phyloP scores from a whole-genome alignment of 2,797 vertebrate species.

The Coregonus ussuriensis region DNA sequence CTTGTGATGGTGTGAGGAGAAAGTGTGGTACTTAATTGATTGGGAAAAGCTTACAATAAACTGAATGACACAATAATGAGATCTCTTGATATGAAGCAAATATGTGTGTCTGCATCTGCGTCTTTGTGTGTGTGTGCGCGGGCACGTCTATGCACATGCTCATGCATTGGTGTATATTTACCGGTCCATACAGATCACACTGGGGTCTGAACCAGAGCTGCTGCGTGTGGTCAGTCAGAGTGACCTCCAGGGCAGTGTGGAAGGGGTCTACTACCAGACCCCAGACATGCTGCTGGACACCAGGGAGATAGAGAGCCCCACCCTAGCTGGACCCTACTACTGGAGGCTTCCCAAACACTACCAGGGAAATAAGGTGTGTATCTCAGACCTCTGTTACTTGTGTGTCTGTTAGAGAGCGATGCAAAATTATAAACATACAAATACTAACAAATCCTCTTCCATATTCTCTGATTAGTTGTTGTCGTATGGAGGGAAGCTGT shows the following conservation, averaged over 20 bases:
- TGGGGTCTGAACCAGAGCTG: conserved; percentile 61
- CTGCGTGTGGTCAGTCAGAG: conserved; percentile 83
- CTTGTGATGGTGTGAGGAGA: background rate
- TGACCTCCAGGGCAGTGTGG: conserved; percentile 75
- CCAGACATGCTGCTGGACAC: conserved; percentile 82
- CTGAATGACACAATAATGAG: background rate
- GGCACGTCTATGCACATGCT: background rate
- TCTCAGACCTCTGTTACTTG: background rate
- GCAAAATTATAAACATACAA: no score
- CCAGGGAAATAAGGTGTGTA: conserved; percentile 83
- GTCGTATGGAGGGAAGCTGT: conserved; percentile 86
- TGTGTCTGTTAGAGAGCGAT: background rate
- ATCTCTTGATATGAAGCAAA: background rate
- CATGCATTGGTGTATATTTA: background rate
- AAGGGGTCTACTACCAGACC: conserved; percentile 81
- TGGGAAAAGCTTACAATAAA: background rate
- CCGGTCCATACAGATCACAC: conserved; percentile 68
- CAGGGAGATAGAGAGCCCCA: conserved; percentile 61
- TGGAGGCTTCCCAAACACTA: conserved; percentile 86
- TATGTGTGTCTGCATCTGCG: background rate
- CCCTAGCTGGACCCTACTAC: conserved; percentile 81
- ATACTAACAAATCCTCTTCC: background rate
- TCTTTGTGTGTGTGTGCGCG: background rate
- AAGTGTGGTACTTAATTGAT: no score
- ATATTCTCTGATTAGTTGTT: conserved; percentile 74